Base-by-base conservation (phyloP, 2,113 vertebrate genomes). In the Thomomys bottae region DNA sequence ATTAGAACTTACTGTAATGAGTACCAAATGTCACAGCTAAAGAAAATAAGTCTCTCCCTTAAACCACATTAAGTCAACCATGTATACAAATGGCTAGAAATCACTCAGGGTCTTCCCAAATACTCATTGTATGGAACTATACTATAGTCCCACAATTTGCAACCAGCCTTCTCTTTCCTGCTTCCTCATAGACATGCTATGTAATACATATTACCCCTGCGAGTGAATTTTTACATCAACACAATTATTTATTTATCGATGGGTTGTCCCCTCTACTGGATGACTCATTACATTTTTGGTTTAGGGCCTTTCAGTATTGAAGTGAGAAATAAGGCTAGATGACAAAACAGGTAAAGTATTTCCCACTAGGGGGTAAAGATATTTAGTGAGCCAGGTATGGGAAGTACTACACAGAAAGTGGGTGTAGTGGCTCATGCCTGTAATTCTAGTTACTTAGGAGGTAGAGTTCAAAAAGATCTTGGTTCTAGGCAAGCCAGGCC, bases 221-320 rank as follows among this genome's bases (percentile, higher is more conserved):
- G 45, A 54, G 49, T 54, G 49, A 1, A 4, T 17, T 54, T 54
- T 54, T 54, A 54, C 49, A 54, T 17, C 49, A 54, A 15, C 49
- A 54, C 49, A 54, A 54, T 54, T 54, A 54, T 54, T 54, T 45
- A 45, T 45, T 6, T 15, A 54, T 54, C 14, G 17, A 54, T 17
- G 49, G 49, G 14, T 54, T 54, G 14, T 54, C 15, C 14, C 49
- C 49, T 17, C 49, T 54, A 54, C 17, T 12, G 14, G 2, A 54
- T 54, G 49, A 54, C 3, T 2, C 49, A 54, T 17, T 54, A 54
- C 49, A 17, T 54, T 45, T 45, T 85, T 88, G 57, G 18, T 75
- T 88, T 89, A 75, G 45, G 84, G 85, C 68, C 17, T 63, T 45
- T 80, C 66, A 89, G 70, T n/a, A 12, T 21, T 42, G 49, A 89